Evolutionary conservation across 2,797 vertebrate species (phyloP).

Genomic region (Telmatherina bonti): DNA sequence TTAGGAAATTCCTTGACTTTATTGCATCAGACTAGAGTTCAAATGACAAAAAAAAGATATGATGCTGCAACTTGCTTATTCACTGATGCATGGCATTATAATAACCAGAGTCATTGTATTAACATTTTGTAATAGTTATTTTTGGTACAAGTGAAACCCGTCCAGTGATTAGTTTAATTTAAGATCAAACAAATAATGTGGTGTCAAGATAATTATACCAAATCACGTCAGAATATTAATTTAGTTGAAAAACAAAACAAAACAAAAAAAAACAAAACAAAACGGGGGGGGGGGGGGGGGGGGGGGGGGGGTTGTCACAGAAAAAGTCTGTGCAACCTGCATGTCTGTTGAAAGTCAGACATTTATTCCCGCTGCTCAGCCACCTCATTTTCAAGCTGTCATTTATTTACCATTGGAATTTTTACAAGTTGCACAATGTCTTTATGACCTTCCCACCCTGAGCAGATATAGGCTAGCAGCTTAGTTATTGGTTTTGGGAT

Average conservation of each 20-base stretch:
- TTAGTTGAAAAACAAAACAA: neutral
- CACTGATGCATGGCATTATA: constrained; percentile 20
- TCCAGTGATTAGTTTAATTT: constrained; percentile 7
- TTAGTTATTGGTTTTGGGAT: constrained; percentile 47
- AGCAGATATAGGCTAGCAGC: constrained; percentile 40
- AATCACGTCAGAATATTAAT: neutral
- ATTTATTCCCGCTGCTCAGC: neutral
- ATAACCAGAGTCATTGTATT: constrained; percentile 30
- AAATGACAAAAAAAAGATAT: no score
- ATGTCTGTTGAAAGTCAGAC: neutral
- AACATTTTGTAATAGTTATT: constrained; percentile 38
- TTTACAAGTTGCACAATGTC: neutral
- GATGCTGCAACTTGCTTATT: constrained; percentile 6
- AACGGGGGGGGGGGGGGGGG: no score
- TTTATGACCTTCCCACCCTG: constrained; percentile 6
- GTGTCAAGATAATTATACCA: neutral
- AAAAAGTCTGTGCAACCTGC: neutral
- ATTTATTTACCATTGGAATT: neutral
- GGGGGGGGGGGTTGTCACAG: no score
- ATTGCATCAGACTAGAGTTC: no score
- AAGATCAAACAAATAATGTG: neutral
- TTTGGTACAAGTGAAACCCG: neutral
- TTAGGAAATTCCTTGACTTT: no score
- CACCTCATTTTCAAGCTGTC: neutral
- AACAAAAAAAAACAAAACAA: neutral